phyloP scores from a whole-genome alignment of 2,797 vertebrate species.

The Euthynnus affinis region DNA sequence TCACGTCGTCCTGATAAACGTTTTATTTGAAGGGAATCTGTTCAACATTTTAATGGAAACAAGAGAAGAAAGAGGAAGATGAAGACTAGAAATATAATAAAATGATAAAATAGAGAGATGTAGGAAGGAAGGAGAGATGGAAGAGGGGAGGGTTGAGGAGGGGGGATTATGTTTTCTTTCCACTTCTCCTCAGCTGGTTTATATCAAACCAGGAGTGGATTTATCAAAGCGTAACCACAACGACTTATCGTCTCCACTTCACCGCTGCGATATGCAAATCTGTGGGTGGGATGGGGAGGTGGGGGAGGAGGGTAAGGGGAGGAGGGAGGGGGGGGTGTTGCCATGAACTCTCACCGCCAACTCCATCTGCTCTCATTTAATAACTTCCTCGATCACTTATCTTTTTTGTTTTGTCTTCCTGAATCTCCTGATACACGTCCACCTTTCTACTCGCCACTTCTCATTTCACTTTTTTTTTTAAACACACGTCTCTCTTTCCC shows the following conservation, averaged over 20 bases:
- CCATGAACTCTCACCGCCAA: slow-evolving; percentile 25
- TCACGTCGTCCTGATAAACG: too few species aligned
- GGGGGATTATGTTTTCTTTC: slow-evolving; percentile 15
- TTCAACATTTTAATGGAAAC: too few species aligned
- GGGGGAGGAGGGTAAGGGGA: background rate
- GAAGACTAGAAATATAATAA: background rate
- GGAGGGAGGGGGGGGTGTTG: background rate
- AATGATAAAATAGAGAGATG: background rate
- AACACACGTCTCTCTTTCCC: background rate
- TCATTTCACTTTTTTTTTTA: slow-evolving; percentile 22
- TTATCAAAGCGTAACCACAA: slow-evolving; percentile 41
- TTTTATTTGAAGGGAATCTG: too few species aligned
- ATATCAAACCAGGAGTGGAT: slow-evolving; percentile 29
- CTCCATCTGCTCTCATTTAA: slow-evolving; percentile 17
- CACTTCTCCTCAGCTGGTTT: slow-evolving; percentile 6
- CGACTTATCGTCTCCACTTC: slow-evolving; percentile 20
- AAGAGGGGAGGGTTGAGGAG: background rate
- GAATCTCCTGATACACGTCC: background rate
- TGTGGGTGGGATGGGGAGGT: background rate
- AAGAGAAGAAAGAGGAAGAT: too few species aligned
- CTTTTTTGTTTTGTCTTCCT: background rate
- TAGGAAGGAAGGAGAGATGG: background rate
- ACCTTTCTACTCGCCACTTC: background rate
- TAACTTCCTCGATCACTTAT: slow-evolving; percentile 6
- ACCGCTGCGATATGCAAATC: slow-evolving; percentile 34